Evolutionary conservation across 2,888 invertebrate genomes (phyloP), one percentile per base, ranked within the genome.

Genomic region (Calliphora vomitoria): DNA sequence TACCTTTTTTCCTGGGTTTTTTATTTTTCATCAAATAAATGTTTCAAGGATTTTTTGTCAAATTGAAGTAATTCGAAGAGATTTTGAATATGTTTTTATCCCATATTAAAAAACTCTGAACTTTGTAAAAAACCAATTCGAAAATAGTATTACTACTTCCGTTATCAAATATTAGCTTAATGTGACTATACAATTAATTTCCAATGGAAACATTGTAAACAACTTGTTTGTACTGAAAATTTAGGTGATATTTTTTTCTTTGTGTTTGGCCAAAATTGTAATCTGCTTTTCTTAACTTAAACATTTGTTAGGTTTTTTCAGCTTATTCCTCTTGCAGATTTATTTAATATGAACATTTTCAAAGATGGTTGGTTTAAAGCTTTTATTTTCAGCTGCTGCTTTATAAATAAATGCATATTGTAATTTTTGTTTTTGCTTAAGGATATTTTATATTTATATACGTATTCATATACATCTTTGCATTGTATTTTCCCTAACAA

Each of bases 371-470:
- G 4, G 0, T 64, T 64, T 69, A 50, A n/a, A 38, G 18, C 38
- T 18, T 64, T 62, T 60, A 60, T 72, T 38, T 72, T 55, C 55
- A 55, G 38, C 53, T 55, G 53, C 38, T 38, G 55, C 55, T 72
- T 53, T 55, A 72, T 55, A 72, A 71, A 71, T 53, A 60, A 64
- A 38, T 64, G 35, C 35, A 71, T 18, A 53, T 35, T 71, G 31
- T 18, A 53, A 18, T 53, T 8, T 71, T 35, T 71, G 20, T 53
- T 35, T 60, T 31, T 4, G 50, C 18, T 72, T 55, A 38, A 38
- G 38, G 20, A 35, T 31, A 47, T 11, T 35, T 71, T 38, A 13
- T 55, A 20, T 55, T 55, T 53, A 6, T 20, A 35, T 35, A 35
- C 25, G 35, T 35, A n/a, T n/a, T n/a, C 15, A 50, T 53, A n/a